Conservation (phyloP, 2,797 vertebrate genomes). For the Pteronotus mesoamericanus region DNA sequence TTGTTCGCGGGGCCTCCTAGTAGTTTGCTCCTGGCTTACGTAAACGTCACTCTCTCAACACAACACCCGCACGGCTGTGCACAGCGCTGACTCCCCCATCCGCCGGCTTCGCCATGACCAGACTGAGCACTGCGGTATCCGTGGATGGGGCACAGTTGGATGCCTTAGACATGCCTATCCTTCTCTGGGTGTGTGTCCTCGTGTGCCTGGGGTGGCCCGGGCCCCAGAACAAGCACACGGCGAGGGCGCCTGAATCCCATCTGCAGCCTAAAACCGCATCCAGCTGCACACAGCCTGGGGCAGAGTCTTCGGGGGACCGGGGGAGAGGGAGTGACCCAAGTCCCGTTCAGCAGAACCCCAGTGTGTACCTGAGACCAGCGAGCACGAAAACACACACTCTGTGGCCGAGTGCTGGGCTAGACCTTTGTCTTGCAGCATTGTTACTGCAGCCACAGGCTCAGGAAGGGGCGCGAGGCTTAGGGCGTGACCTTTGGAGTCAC, state of each 20-base stretch:
- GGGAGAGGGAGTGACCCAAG: too few relatives aligned
- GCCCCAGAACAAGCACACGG: rapidly evolving
- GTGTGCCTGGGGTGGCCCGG: rapidly evolving
- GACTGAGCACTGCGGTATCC: background rate
- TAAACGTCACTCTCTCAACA: background rate
- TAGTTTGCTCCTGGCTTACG: too few relatives aligned
- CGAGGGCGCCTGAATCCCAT: background rate
- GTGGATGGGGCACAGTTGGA: rapidly evolving
- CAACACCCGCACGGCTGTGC: rapidly evolving
- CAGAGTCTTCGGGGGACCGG: rapidly evolving
- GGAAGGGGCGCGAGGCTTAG: background rate
- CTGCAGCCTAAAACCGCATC: background rate
- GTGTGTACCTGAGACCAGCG: background rate
- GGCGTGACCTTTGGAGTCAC: rapidly evolving
- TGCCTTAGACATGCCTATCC: rapidly evolving
- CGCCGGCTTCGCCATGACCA: background rate
- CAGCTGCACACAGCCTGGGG: rapidly evolving
- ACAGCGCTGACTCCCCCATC: too few relatives aligned
- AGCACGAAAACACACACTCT: rapidly evolving
- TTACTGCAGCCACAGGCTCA: rapidly evolving
- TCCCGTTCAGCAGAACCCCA: background rate
- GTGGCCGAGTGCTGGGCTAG: rapidly evolving
- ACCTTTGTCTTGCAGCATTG: rapidly evolving
- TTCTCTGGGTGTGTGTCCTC: background rate
- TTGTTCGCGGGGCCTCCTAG: background rate